Percentiles rank a stretch among this genome's conserved stretches.
These are phyloP conservation scores for Falco naumanni DNA, from an alignment of 2,797 vertebrate species.

Conservation along the genomic window DNA sequence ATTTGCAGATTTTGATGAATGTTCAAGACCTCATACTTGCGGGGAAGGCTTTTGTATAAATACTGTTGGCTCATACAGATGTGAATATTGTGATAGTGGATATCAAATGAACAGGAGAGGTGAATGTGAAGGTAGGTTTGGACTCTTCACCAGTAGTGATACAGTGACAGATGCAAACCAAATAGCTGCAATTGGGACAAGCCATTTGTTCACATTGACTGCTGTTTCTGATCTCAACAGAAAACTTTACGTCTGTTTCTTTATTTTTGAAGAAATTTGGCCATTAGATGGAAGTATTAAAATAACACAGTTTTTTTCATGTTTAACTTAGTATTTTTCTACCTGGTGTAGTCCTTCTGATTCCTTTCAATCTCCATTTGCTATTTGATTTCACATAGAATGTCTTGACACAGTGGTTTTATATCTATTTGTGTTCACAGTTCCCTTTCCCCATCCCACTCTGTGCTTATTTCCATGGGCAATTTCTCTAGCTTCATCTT, in stretches of 20 bases:
- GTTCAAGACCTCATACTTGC: conserved; percentile 77
- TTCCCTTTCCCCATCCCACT: not conserved
- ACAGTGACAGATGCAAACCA: not conserved
- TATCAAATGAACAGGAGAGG: conserved; percentile 79
- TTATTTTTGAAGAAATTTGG: not conserved
- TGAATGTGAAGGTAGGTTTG: conserved; percentile 80
- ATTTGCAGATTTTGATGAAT: conserved; percentile 83
- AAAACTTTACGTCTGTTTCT: not conserved
- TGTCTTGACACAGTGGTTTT: not conserved
- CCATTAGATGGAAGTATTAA: not conserved
- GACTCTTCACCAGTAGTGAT: not conserved
- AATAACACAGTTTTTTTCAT: not conserved
- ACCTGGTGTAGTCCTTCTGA: not conserved
- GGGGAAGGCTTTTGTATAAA: conserved; percentile 83
- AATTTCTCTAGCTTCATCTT: not conserved
- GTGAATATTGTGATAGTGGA: conserved; percentile 82
- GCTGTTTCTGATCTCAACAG: not conserved
- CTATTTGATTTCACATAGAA: not conserved
- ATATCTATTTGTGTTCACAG: not conserved
- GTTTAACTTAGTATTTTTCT: not conserved
- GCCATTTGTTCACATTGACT: not conserved
- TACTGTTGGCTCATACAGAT: conserved; percentile 80
- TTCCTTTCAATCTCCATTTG: not conserved
- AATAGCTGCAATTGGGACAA: not conserved
- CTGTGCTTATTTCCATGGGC: not conserved